Base-by-base conservation (phyloP, 2,888 invertebrate genomes). In the Lepidonotus clava region DNA sequence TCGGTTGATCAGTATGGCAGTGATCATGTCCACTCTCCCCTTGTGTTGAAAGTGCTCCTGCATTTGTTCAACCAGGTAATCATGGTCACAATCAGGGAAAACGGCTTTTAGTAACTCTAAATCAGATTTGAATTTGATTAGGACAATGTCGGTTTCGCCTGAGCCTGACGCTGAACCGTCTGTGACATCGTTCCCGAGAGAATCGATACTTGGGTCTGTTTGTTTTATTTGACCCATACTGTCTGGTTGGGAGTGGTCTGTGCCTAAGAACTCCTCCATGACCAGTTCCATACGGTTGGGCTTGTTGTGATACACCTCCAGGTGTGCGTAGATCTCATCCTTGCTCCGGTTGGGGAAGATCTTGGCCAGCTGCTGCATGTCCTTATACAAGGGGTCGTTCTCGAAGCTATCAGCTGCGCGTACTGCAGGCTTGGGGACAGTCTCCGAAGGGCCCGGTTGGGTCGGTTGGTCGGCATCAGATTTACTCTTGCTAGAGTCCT, bases 51-150 rank as follows among this genome's bases (percentile, higher is more conserved):
- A 84, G 53, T 84, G 87, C 11, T 86, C 83, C 84, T 91, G 90
- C 36, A 93, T 88, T 76, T 90, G 88, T 38, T 92, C 89, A 88
- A 89, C 92, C 21, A 93, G 80, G 88, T 91, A 92, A 86, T 92
- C 92, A 18, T 92, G 92, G 88, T 93, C 92, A 90, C 92, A 92
- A 83, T 93, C 92, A 24, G 92, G 91, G 87, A 93, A 92, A 76
- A 93, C 90, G 53, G 90, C 90, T 85, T 87, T 88, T 28, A 93
- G 87, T 32, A 89, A 90, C 21, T 91, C 90, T 36, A 93, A 88
- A 84, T 92, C 92, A 32, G 88, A 87, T 80, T 91, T 89, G 36
- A 86, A 51, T 24, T 38, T 28, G 24, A 40, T 14, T 11, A 85
- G 14, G 46, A 80, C 28, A 5, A 32, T 0, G 21, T 80, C 80